These are phyloP conservation scores for Poecilia gillii DNA, from an alignment of 2,797 vertebrate species.

Conservation along the genomic window DNA sequence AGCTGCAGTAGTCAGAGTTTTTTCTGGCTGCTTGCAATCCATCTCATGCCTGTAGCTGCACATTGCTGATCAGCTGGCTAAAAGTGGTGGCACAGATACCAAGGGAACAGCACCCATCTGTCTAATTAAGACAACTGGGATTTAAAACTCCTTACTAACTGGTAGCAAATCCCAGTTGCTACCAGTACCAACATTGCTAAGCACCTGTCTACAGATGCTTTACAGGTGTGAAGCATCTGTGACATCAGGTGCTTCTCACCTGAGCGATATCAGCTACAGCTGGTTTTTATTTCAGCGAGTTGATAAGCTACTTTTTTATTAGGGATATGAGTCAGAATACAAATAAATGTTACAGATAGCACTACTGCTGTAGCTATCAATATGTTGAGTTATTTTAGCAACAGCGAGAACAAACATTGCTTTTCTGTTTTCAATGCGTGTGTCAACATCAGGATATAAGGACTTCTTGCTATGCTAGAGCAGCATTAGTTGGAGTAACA, in stretches of 20 bases:
- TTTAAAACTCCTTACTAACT: neutral
- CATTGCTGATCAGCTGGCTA: neutral
- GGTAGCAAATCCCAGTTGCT: neutral
- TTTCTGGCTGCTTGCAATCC: neutral
- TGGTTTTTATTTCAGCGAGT: neutral
- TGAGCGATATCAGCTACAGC: neutral
- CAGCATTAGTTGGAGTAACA: neutral
- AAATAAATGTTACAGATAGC: neutral
- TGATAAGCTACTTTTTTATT: neutral
- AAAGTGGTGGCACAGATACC: neutral
- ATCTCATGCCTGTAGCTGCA: neutral
- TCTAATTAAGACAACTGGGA: neutral
- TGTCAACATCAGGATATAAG: neutral
- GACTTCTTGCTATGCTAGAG: neutral
- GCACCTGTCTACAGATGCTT: too few relatives aligned
- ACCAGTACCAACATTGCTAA: neutral
- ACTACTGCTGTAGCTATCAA: neutral
- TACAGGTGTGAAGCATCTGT: too few relatives aligned
- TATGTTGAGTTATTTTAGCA: neutral
- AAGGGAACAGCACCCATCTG: neutral
- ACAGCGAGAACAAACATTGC: neutral
- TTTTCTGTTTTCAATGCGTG: neutral
- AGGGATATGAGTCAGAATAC: neutral
- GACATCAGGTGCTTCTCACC: too few relatives aligned
- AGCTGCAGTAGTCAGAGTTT: neutral